phyloP scores from a whole-genome alignment of 1,140 invertebrate genomes.

The Bursaphelenchus mucronatus region DNA sequence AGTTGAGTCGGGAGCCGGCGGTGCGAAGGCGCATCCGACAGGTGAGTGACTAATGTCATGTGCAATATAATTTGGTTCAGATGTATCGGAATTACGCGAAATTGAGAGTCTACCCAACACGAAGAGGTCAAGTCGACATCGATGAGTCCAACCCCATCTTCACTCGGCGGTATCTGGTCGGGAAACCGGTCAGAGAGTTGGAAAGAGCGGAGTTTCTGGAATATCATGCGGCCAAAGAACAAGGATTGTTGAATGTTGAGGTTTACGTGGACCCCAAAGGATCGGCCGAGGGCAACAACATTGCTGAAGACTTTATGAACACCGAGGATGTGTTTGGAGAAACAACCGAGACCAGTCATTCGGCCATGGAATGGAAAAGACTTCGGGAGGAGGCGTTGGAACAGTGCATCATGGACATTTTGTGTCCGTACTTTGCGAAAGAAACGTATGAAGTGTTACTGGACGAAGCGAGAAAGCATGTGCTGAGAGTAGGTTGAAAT shows the following conservation, averaged over 20 bases:
- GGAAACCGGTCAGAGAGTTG: slow-evolving; percentile 86
- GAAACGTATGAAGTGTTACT: slow-evolving; percentile 78
- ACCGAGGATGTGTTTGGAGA: slow-evolving; percentile 25
- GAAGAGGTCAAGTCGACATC: slow-evolving; percentile 63
- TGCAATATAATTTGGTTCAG: no score
- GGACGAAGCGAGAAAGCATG: slow-evolving; percentile 80
- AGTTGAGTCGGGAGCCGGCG: slow-evolving; percentile 83
- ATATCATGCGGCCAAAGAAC: slow-evolving; percentile 66
- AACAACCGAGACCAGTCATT: slow-evolving; percentile 86
- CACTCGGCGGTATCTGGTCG: slow-evolving; percentile 85
- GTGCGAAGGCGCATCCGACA: slow-evolving; percentile 76
- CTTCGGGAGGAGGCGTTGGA: slow-evolving; percentile 80
- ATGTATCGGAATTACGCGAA: slow-evolving; percentile 83
- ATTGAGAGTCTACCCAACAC: slow-evolving; percentile 77
- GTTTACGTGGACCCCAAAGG: slow-evolving; percentile 32
- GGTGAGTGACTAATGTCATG: slow-evolving; percentile 45
- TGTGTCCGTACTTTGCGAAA: slow-evolving; percentile 81
- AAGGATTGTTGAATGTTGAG: slow-evolving; percentile 39
- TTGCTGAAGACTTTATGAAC: slow-evolving; percentile 15
- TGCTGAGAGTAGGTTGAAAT: slow-evolving; percentile 67
- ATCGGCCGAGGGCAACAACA: background rate
- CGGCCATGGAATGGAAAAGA: slow-evolving; percentile 92
- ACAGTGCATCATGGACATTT: slow-evolving; percentile 77
- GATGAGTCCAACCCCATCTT: slow-evolving; percentile 75
- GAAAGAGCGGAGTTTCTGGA: slow-evolving; percentile 84